Evolutionary conservation across 2,113 vertebrate genomes (phyloP).

Genomic region (Cavia porcellus): DNA sequence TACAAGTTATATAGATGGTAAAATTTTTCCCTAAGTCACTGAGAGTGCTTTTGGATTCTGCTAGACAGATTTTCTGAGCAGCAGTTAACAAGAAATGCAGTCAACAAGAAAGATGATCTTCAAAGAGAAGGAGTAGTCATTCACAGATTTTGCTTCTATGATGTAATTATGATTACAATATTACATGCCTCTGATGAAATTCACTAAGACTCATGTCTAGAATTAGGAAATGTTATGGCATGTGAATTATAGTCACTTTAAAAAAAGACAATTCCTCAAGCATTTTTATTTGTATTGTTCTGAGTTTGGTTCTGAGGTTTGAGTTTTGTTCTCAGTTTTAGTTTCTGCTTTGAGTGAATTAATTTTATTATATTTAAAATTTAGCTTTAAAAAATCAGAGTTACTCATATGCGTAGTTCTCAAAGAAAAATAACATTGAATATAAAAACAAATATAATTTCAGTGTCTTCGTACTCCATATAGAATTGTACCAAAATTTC

Average conservation of each 20-base stretch:
- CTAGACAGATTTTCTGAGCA: neutral
- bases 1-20: neutral
- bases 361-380: neutral
- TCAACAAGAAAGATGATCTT: neutral
- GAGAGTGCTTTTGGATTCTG: neutral
- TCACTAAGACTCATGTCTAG: neutral
- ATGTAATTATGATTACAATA: neutral
- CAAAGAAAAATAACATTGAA: neutral
- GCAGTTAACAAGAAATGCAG: neutral
- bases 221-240: neutral
- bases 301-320: no score
- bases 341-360: neutral
- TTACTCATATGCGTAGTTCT: neutral
- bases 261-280: neutral
- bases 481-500: neutral
- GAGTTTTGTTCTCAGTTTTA: neutral
- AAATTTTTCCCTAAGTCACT: neutral
- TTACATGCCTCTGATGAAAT: neutral
- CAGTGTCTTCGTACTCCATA: neutral
- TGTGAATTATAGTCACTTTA: neutral
- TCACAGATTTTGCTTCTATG: neutral
- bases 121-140: neutral
- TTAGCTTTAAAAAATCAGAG: neutral
- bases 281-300: neutral
- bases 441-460: neutral